Evolutionary conservation across 2,888 invertebrate genomes (phyloP), one percentile per base, ranked within the genome.

Genomic region (Resseliella maxima): DNA sequence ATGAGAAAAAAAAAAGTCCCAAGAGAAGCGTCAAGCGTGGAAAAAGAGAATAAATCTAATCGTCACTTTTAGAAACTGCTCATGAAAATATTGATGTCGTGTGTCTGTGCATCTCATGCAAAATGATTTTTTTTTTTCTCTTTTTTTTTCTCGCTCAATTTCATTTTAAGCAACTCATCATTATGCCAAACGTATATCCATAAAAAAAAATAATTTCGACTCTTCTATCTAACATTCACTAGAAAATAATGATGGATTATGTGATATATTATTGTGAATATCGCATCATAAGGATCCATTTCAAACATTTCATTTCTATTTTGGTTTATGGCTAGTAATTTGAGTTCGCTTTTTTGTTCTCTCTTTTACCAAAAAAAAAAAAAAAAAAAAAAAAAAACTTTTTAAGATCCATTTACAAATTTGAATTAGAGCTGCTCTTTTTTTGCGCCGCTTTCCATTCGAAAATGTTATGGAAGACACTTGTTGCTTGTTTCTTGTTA

Each of bases 401-500:
- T 72, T 72, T 72, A 72, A 72, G 12, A 72, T 72, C 72, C 72
- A 72, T 72, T 31, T 31, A 31, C 0, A 31, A 72, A 72, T 15
- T 31, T 72, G 31, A 31, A 72, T 72, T 72, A 35, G 31, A 72
- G 72, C 31, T 72, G 31, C 24, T 10, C 6, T 72, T 59, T 72
- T 27, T 31, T 31, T 35, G 31, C 35, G 31, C 31, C 35, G 31
- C 31, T 72, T 72, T 31, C 15, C 12, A 27, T 1, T 72, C 35
- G 6, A 5, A 72, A 72, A 59, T 59, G 50, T 2, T 72, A 72
- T 72, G 27, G 27, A 18, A 72, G 15, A 72, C 72, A 72, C 72
- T 72, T 72, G 72, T 72, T 72, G 72, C 72, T 72, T 12, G 6
- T 15, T 8, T 59, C 72, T 50, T n/a, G n/a, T n/a, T n/a, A n/a